These are phyloP conservation scores for Philereme transversata DNA, from an alignment of 2,888 invertebrate genomes.

Conservation along the genomic window DNA sequence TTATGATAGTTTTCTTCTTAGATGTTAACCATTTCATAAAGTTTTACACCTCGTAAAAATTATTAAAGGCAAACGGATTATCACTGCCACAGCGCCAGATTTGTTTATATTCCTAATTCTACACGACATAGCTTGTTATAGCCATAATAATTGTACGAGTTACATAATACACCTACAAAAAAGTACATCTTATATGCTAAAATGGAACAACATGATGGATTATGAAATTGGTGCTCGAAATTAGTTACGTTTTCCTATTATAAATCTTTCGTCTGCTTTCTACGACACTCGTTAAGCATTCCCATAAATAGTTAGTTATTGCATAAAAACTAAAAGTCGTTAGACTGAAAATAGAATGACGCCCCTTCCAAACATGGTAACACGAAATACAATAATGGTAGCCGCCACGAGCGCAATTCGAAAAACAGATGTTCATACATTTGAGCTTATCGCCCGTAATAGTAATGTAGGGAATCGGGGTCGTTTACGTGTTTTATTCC, in stretches of 20 bases:
- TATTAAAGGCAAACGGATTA: slow-evolving; percentile 37
- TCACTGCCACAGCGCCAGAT: slow-evolving; percentile 26
- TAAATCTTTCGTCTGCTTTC: slow-evolving; percentile 35
- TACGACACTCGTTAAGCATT: slow-evolving; percentile 36
- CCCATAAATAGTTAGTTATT: slow-evolving; percentile 46
- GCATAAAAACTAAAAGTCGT: slow-evolving; percentile 52
- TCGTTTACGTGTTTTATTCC: slow-evolving; percentile 45
- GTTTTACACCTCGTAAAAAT: slow-evolving; percentile 44
- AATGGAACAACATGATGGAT: slow-evolving; percentile 17
- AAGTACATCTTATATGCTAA: slow-evolving; percentile 3
- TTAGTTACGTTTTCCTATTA: slow-evolving; percentile 23
- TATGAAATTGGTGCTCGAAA: slow-evolving; percentile 24
- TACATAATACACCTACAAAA: slow-evolving; percentile 2
- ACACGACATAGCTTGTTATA: slow-evolving; percentile 3
- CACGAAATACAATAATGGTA: slow-evolving; percentile 48
- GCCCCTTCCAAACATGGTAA: slow-evolving; percentile 53
- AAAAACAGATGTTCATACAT: slow-evolving; percentile 63
- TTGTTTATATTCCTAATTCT: slow-evolving; percentile 24
- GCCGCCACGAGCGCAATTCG: slow-evolving; percentile 47
- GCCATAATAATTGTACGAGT: not conserved
- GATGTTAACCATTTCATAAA: slow-evolving; percentile 35
- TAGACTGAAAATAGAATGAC: slow-evolving; percentile 58
- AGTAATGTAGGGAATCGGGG: slow-evolving; percentile 42
- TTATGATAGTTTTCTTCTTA: slow-evolving; percentile 28
- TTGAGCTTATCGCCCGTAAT: slow-evolving; percentile 45